phyloP scores from a whole-genome alignment of 2,113 vertebrate species.

The Willisornis vidua region DNA sequence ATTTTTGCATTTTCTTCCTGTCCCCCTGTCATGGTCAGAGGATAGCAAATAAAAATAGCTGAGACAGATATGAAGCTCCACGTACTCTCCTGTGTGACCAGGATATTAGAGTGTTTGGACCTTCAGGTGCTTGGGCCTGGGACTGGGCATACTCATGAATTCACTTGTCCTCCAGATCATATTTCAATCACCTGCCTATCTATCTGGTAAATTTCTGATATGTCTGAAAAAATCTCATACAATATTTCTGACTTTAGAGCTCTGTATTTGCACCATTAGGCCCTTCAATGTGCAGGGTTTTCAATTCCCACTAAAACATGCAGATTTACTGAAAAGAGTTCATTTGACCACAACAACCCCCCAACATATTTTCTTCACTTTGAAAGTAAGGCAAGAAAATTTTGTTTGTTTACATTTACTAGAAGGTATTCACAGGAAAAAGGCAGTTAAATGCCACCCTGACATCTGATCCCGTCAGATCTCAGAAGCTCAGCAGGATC shows the following conservation, averaged over 20 bases:
- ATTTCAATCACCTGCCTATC: background rate
- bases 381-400: background rate
- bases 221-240: background rate
- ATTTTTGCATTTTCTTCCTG: background rate
- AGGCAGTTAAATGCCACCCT: too few relatives aligned
- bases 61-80: background rate
- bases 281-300: accelerated
- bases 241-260: background rate
- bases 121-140: background rate
- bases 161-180: background rate
- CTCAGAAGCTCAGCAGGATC: too few relatives aligned
- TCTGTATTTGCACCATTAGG: background rate
- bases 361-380: background rate
- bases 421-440: background rate
- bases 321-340: background rate
- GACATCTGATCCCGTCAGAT: too few relatives aligned
- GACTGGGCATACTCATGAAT: background rate
- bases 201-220: background rate
- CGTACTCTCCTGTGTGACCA: background rate
- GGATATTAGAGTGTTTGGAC: background rate
- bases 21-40: background rate
- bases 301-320: background rate
- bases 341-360: background rate
- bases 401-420: background rate
- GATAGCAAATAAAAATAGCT: background rate